These are phyloP conservation scores for Mesorhabditis sp. DNA, from an alignment of 2,888 invertebrate species.

Conservation along the genomic window DNA sequence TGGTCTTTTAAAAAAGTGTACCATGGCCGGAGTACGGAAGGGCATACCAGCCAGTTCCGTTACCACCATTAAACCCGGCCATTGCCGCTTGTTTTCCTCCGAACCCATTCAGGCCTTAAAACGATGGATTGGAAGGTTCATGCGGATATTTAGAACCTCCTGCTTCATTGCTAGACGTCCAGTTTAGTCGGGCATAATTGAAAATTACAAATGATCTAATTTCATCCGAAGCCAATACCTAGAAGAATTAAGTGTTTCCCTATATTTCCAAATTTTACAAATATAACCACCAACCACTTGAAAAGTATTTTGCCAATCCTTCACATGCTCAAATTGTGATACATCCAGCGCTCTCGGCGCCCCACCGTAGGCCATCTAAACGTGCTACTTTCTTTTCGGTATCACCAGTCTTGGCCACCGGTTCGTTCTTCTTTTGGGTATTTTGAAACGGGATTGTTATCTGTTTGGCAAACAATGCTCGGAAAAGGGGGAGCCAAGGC, in stretches of 20 bases:
- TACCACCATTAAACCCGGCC: constrained; percentile 92
- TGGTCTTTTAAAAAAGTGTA: background rate
- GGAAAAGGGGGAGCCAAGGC: too few species aligned
- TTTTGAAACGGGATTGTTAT: too few species aligned
- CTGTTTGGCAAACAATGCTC: too few species aligned
- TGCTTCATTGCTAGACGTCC: constrained; percentile 87
- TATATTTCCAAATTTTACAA: background rate
- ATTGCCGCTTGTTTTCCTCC: constrained; percentile 50
- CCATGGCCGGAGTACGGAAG: constrained; percentile 52
- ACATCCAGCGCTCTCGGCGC: constrained; percentile 48
- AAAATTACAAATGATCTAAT: constrained; percentile 80
- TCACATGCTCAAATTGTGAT: constrained; percentile 47
- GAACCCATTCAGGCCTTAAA: constrained; percentile 32
- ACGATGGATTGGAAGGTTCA: background rate
- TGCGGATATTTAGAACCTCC: constrained; percentile 60
- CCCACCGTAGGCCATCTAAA: constrained; percentile 50
- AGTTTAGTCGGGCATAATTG: constrained; percentile 83
- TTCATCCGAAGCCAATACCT: background rate
- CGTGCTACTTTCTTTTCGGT: constrained; percentile 26
- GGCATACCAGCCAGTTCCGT: constrained; percentile 69
- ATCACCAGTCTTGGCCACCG: background rate
- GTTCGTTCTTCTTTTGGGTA: background rate
- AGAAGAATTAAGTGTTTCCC: background rate
- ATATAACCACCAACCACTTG: constrained; percentile 74
- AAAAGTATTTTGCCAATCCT: constrained; percentile 77